Evolutionary conservation across 2,113 vertebrate species (phyloP).

Genomic region (Nestor notabilis): DNA sequence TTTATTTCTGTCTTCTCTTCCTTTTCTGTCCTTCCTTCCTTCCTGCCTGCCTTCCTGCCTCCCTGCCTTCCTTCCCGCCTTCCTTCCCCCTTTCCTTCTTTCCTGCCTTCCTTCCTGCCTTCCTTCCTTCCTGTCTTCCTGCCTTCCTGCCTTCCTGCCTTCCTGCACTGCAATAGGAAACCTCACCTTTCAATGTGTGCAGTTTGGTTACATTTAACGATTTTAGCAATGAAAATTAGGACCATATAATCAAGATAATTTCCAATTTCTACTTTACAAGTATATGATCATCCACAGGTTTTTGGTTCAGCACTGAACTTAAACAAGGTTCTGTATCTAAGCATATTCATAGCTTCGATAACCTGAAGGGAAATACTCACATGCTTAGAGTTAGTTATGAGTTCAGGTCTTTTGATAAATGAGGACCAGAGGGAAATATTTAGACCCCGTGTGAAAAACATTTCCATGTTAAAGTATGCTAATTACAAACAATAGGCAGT

Average conservation of each 20-base stretch:
- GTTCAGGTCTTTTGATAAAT: neutral
- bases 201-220: neutral
- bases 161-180: neutral
- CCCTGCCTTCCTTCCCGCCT: too few species aligned
- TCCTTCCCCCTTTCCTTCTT: too few species aligned
- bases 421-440: neutral
- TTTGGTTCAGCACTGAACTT: neutral
- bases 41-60: neutral
- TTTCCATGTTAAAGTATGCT: neutral
- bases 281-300: neutral
- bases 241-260: neutral
- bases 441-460: neutral
- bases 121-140: neutral
- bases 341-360: neutral
- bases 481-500: neutral
- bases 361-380: neutral
- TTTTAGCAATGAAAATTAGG: neutral
- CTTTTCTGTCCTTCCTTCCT: too few species aligned
- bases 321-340: neutral
- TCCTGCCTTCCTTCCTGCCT: too few species aligned
- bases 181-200: rapidly evolving
- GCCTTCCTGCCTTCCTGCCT: neutral
- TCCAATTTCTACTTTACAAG: neutral
- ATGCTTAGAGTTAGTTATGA: neutral
- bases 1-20: neutral